These are phyloP conservation scores for Triplophysa siluroides DNA, from an alignment of 2,113 vertebrate species.

Conservation along the genomic window DNA sequence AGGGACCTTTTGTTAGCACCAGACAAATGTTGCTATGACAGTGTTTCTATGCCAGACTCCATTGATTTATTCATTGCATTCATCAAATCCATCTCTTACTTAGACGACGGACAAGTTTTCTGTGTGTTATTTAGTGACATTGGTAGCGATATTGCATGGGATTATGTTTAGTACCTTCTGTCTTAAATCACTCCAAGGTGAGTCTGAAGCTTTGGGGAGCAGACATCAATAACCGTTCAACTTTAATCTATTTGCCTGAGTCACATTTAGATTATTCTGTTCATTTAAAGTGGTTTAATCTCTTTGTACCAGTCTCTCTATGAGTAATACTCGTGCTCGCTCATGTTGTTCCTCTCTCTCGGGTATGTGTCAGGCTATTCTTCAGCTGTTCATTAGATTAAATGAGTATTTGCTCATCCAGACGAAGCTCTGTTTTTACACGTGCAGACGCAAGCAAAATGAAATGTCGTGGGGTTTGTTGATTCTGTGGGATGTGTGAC, in stretches of 20 bases:
- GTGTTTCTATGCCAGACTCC: too few species aligned
- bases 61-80: too few species aligned
- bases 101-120: too few species aligned
- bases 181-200: constrained; percentile 1
- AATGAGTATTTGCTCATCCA: constrained; percentile 26
- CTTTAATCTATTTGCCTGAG: constrained; percentile 17
- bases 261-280: constrained; percentile 18
- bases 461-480: not conserved
- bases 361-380: not conserved
- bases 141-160: not conserved
- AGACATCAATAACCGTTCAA: constrained; percentile 17
- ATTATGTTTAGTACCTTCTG: not conserved
- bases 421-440: constrained; percentile 15
- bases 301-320: not conserved
- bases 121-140: too few species aligned
- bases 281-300: constrained; percentile 14
- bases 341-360: constrained; percentile 12
- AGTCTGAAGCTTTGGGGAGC: not conserved
- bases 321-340: constrained; percentile 13
- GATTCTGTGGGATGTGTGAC: constrained; percentile 11
- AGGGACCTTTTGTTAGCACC: too few species aligned
- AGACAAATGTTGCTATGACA: too few species aligned
- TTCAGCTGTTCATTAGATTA: constrained; percentile 27
- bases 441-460: not conserved
- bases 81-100: too few species aligned